A percentile compares a stretch with the other conserved stretches of the same genome.
Conservation (phyloP, 1,140 invertebrate species). For the Drosophila azteca region DNA sequence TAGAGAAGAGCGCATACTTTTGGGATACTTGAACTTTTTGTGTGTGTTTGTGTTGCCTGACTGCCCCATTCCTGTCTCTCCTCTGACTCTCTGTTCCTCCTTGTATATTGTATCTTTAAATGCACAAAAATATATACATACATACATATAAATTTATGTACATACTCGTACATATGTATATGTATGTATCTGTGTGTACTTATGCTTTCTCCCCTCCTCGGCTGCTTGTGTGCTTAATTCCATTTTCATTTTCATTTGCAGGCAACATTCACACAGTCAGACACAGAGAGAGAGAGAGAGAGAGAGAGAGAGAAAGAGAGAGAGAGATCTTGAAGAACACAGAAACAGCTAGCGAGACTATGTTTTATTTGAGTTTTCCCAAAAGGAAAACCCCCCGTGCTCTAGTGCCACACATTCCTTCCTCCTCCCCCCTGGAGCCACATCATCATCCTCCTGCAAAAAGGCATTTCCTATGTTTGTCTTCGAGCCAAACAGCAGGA, state of each 20-base stretch:
- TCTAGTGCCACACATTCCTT: conserved; percentile 25
- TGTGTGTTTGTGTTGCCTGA: conserved; percentile 32
- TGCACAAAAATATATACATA: conserved; percentile 14
- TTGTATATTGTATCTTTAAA: conserved; percentile 26
- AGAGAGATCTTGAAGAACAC: conserved; percentile 1
- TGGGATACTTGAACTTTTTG: conserved; percentile 61
- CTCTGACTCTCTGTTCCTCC: not conserved
- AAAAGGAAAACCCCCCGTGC: conserved; percentile 18
- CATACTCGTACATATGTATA: not conserved
- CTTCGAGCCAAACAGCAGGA: no score
- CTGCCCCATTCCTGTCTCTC: not conserved
- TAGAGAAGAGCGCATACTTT: conserved; percentile 42
- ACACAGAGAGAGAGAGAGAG: no score
- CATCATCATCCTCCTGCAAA: not conserved
- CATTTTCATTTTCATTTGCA: conserved; percentile 73
- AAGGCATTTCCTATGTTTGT: conserved; percentile 3
- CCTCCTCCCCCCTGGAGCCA: not conserved
- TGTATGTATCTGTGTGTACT: conserved; percentile 13
- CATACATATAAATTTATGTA: not conserved
- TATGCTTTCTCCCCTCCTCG: conserved; percentile 4
- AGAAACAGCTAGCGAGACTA: not conserved
- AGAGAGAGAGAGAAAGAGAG: no score
- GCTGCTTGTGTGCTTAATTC: conserved; percentile 68
- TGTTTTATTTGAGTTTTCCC: conserved; percentile 61
- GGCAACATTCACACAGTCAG: conserved; percentile 14